Base-by-base conservation (phyloP, 2,113 vertebrate genomes). In the Telmatochromis sp. region DNA sequence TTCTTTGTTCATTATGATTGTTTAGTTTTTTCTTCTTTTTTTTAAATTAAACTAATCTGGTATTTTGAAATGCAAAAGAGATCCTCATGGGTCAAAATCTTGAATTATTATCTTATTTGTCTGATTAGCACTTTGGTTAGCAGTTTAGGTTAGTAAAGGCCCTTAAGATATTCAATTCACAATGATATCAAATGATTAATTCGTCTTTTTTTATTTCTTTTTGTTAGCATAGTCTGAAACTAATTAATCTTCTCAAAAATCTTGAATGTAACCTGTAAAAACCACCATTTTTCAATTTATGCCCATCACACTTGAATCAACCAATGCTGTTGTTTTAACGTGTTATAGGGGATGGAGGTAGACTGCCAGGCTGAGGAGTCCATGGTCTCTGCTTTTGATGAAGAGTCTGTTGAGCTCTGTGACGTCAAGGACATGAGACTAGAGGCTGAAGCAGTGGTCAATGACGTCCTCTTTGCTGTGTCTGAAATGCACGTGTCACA, bases 351-450 rank as follows among this genome's bases (percentile, higher is more conserved):
- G 78, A 98, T 99, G 98, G 98, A 99, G 93, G 95, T 98, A 23
- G 97, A 98, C 89, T 98, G 83, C 90, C 97, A 96, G 83, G 95
- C 97, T 47, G 95, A 97, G 95, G 98, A 98, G 80, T 84, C 97
- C 28, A 92, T 97, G 11, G 94, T 95, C 86, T 87, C 93, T 2
- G 95, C 91, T 2, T 97, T 97, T 84, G 97, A 98, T 63, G 97
- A 97, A 83, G 97, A 97, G 13, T 95, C 96, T 51, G 92, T 96
- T 2, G 96, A 97, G 81, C 97, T 96, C 53, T 94, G 97, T 1
- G 97, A 98, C 1, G 96, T 97, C 82, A 99, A 99, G 91, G 98
- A 99, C 95, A 99, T 99, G 99, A 96, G 97, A 90, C 87, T 98
- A 65, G 99, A 99, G 92, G 99, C 99, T 0, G 98, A 99, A 84